phyloP scores from a whole-genome alignment of 2,797 vertebrate genomes.

The Heliangelus exortis region DNA sequence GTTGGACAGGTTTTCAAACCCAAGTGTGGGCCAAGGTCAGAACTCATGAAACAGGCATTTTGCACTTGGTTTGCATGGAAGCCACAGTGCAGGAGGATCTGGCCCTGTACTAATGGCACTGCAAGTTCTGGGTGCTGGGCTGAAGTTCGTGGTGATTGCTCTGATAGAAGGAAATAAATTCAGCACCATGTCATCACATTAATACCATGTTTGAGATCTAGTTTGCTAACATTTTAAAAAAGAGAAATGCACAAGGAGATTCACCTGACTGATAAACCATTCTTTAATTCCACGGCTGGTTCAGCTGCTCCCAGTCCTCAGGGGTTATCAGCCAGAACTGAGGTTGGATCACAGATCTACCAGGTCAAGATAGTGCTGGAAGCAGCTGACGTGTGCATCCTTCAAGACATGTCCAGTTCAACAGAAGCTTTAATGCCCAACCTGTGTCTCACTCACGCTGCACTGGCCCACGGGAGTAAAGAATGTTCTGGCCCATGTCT shows the following conservation, averaged over 20 bases:
- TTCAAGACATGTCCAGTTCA: neutral
- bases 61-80: neutral
- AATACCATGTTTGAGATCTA: neutral
- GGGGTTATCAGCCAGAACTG: rapidly evolving
- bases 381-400: neutral
- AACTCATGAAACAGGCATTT: neutral
- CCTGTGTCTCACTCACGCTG: neutral
- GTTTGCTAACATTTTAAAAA: neutral
- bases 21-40: neutral
- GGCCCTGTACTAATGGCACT: too few species aligned
- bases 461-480: neutral
- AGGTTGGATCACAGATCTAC: neutral
- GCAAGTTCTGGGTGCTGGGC: rapidly evolving
- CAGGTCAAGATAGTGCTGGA: neutral
- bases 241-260: neutral
- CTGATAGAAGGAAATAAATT: neutral
- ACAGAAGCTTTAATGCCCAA: neutral
- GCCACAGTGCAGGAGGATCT: rapidly evolving
- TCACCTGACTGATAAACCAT: neutral
- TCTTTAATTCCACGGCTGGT: neutral
- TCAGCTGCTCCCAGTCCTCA: neutral
- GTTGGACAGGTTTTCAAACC: neutral
- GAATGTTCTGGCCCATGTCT: neutral
- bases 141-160: neutral
- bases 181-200: neutral